Percentiles rank a stretch among this genome's conserved stretches.
Conservation (phyloP, 2,888 invertebrate genomes). For the Melikaiella ostensackeni region DNA sequence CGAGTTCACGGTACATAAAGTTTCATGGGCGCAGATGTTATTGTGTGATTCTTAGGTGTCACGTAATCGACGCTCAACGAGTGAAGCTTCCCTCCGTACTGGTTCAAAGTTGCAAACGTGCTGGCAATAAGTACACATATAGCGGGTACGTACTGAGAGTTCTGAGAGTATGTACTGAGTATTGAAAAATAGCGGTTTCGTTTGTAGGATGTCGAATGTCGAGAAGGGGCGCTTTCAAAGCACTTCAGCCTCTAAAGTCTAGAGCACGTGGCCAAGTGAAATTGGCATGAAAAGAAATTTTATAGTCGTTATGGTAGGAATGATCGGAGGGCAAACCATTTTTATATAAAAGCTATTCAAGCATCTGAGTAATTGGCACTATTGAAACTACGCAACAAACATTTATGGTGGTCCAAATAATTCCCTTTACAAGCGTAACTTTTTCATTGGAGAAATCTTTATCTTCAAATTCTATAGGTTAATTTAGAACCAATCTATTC, state of each 20-base stretch:
- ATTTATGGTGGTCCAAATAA: slow-evolving; percentile 12
- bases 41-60: slow-evolving; percentile 25
- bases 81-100: slow-evolving; percentile 27
- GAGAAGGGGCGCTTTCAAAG: slow-evolving; percentile 34
- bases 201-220: slow-evolving; percentile 29
- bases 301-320: slow-evolving; percentile 16
- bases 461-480: too few relatives aligned
- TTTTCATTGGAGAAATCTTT: neutral
- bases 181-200: slow-evolving; percentile 40
- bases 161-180: neutral
- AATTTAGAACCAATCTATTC: too few relatives aligned
- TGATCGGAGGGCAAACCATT: slow-evolving; percentile 28
- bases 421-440: neutral
- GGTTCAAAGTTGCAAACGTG: slow-evolving; percentile 24
- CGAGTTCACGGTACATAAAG: slow-evolving; percentile 35
- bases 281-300: slow-evolving; percentile 38
- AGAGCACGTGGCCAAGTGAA: slow-evolving; percentile 32
- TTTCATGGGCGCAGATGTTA: slow-evolving; percentile 38
- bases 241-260: slow-evolving; percentile 5
- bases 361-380: slow-evolving; percentile 25
- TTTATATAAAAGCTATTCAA: slow-evolving; percentile 33
- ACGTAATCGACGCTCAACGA: slow-evolving; percentile 29
- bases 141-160: slow-evolving; percentile 14
- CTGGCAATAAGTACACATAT: slow-evolving; percentile 28
- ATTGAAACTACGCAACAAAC: slow-evolving; percentile 5